Conservation (phyloP, 2,797 vertebrate species). For the Gallinago nigripennis region DNA sequence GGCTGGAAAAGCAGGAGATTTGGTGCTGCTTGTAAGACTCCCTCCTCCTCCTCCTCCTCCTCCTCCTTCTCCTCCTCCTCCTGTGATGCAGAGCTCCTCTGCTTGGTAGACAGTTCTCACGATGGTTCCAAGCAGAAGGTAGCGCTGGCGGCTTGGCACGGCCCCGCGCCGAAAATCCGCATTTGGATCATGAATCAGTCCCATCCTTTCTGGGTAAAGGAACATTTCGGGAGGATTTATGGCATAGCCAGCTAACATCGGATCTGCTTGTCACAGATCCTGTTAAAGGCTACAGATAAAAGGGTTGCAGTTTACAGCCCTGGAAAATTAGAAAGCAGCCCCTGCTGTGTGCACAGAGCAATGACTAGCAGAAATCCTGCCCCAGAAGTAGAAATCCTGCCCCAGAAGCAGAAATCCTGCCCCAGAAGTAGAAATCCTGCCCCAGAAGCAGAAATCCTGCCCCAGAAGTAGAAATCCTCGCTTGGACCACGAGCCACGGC, state of each 20-base stretch:
- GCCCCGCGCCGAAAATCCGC: not conserved
- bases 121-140: not conserved
- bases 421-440: too few species aligned
- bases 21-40: not conserved
- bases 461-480: not conserved
- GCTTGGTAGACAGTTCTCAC: not conserved
- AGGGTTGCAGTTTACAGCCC: conserved; percentile 32
- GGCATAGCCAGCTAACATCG: not conserved
- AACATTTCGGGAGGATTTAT: conserved; percentile 36
- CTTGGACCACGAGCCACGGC: not conserved
- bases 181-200: conserved; percentile 36
- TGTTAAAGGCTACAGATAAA: conserved; percentile 6
- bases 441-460: too few species aligned
- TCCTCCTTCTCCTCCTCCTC: not conserved
- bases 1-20: not conserved
- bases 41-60: not conserved
- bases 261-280: not conserved
- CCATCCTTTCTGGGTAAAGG: not conserved
- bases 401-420: too few species aligned
- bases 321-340: not conserved
- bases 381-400: not conserved
- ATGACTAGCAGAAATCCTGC: not conserved
- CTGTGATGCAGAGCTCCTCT: not conserved
- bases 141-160: conserved; percentile 32
- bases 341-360: not conserved